Conservation (phyloP, 2,888 invertebrate species). For the Chaetoderma sp. region DNA sequence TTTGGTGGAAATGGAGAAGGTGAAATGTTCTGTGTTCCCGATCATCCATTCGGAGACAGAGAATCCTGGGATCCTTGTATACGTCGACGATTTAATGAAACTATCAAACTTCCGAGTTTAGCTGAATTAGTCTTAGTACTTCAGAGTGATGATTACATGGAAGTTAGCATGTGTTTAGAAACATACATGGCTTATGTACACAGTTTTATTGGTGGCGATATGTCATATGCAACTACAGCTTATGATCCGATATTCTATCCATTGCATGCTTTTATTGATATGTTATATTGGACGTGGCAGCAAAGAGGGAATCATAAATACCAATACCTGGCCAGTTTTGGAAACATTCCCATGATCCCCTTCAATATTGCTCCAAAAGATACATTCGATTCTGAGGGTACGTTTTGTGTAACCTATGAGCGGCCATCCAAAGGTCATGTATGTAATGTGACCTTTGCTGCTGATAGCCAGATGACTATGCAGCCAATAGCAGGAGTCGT, state of each 20-base stretch:
- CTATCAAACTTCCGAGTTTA: conserved; percentile 53
- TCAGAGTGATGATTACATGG: conserved; percentile 52
- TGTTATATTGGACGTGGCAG: conserved; percentile 62
- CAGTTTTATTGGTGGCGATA: conserved; percentile 59
- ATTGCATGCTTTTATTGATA: conserved; percentile 57
- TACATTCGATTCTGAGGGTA: conserved; percentile 51
- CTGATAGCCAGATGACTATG: conserved; percentile 21
- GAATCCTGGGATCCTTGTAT: conserved; percentile 62
- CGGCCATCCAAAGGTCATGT: conserved; percentile 49
- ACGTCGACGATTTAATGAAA: conserved; percentile 55
- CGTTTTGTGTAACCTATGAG: conserved; percentile 54
- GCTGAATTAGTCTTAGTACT: conserved; percentile 54
- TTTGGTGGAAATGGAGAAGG: conserved; percentile 62
- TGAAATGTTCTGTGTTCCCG: conserved; percentile 51
- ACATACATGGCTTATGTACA: conserved; percentile 55
- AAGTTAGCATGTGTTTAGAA: conserved; percentile 58
- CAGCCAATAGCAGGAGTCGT: conserved; percentile 30
- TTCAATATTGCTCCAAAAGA: conserved; percentile 55
- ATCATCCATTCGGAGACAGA: conserved; percentile 60
- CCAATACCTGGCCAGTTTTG: conserved; percentile 55
- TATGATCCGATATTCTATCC: conserved; percentile 61
- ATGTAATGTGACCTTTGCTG: conserved; percentile 43
- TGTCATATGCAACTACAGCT: conserved; percentile 52
- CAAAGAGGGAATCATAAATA: conserved; percentile 51
- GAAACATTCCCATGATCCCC: conserved; percentile 59